Conservation (phyloP, 1,140 invertebrate species). For the Sycophila sp. region DNA sequence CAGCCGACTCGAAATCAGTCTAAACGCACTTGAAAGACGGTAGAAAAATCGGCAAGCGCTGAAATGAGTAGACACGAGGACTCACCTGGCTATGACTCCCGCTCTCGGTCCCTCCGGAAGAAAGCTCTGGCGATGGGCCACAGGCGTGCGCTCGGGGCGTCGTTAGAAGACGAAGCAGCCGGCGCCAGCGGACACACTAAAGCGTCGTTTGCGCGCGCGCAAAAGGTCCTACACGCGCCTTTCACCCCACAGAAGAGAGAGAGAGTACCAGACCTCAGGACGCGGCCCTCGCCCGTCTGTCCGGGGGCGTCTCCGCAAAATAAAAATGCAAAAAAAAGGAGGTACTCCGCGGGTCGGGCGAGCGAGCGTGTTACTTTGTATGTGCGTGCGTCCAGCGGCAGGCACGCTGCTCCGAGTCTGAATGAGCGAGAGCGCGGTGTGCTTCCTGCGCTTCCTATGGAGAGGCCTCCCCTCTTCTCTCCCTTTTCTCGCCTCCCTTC, state of each 20-base stretch:
- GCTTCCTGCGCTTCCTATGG: conserved; percentile 37
- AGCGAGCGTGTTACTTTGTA: not conserved
- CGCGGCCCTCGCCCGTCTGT: not conserved
- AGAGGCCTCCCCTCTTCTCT: conserved; percentile 31
- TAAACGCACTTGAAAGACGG: no score
- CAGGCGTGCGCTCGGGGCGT: no score
- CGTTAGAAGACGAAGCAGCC: not conserved
- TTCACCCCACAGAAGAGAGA: conserved; percentile 18
- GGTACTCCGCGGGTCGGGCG: conserved; percentile 41
- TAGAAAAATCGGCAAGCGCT: no score
- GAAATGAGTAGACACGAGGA: no score
- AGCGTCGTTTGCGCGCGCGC: not conserved
- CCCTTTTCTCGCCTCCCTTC: not conserved
- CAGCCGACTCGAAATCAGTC: no score
- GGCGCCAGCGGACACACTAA: not conserved
- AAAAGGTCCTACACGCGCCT: conserved; percentile 4
- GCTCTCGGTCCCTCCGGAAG: no score
- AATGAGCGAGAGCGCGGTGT: conserved; percentile 44
- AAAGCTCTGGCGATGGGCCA: no score
- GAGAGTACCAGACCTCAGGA: not conserved
- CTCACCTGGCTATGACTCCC: no score
- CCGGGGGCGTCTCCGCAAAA: no score
- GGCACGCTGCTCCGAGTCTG: conserved; percentile 49
- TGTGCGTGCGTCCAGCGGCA: no score
- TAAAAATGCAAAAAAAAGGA: conserved; percentile 42